Evolutionary conservation across 30 jellyfish, hydroid and myxozoan species (phyloP).

Genomic region (Aurelia sp.): DNA sequence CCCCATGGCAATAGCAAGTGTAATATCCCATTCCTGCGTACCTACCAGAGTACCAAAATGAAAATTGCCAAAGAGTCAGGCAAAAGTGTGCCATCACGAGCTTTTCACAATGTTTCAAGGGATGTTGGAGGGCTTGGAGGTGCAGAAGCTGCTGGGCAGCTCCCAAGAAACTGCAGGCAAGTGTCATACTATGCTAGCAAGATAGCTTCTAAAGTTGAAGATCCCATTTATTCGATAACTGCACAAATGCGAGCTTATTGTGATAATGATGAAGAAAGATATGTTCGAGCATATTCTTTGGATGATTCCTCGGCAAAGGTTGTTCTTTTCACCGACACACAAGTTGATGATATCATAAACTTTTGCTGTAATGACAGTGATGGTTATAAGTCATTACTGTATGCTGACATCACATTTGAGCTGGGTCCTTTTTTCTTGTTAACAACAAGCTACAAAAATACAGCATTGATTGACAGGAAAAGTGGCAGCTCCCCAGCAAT

Average conservation of each 20-base stretch:
- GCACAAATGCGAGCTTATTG: conserved; percentile 9
- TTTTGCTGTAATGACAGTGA: too few relatives aligned
- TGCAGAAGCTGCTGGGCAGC: conserved; percentile 19
- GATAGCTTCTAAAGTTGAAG: neutral
- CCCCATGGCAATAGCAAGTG: conserved; percentile 16
- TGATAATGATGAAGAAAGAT: conserved; percentile 8
- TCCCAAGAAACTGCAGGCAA: conserved; percentile 25
- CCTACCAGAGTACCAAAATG: conserved; percentile 30
- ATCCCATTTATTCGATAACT: conserved; percentile 7
- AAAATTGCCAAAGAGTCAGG: conserved; percentile 2
- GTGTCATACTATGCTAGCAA: conserved; percentile 6
- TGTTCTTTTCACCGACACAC: too few relatives aligned
- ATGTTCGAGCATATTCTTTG: conserved; percentile 6
- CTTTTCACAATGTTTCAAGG: neutral
- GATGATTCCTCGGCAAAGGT: neutral
- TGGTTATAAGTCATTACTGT: too few relatives aligned
- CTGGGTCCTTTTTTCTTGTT: conserved; percentile 31
- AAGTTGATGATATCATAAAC: too few relatives aligned
- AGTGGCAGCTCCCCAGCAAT: conserved; percentile 20
- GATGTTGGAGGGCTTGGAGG: neutral
- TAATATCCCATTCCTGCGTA: conserved; percentile 3
- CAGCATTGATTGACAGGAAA: conserved; percentile 5
- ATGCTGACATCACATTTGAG: conserved; percentile 14
- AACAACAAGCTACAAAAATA: neutral
- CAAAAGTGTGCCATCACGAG: conserved; percentile 3